Base-by-base conservation (phyloP, 1,140 invertebrate species). In the Drosophila truncata region DNA sequence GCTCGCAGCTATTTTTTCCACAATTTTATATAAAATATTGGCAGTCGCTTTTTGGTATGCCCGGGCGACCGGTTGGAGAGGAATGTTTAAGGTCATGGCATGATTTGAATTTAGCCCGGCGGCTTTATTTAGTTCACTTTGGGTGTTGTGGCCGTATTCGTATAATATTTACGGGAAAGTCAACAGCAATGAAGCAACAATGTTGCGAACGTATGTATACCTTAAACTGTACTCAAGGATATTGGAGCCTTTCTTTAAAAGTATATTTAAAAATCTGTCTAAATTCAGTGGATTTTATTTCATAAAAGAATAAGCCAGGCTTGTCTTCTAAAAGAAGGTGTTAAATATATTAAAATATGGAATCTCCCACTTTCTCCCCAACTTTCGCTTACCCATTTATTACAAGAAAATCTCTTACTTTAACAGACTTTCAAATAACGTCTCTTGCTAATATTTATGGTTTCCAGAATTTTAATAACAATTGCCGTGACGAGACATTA, bases 1-100 rank as follows among this genome's bases (percentile, higher is more conserved):
- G 80, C 80, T 73, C 27, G 25, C 44, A 78, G 80, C 79, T 82
- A 82, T 82, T 82, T 82, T 82, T 69, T 57, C 31, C 63, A 74
- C 74, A 82, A 82, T 81, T 82, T 73, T 78, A 73, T 82, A 54
- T 54, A 54, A 82, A 73, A 82, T 82, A 78, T 82, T 82, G 66
- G 78, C 80, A 69, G 79, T 82, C 42, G 76, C 67, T 67, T 62
- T 46, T 42, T 29, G 57, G 46, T 35, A 9, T 35, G 50, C 31
- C 8, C 31, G 31, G 50, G 31, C 50, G 31, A 35, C 50, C 31
- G 50, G 31, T 54, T 16, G 50, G 20, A 54, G 50, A 16, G 31
- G 50, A 54, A 54, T 54, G 44, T 50, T 57, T 29, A 50, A 46
- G 20, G 35, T 41, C 44, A 29, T 78, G 63, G 27, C 47, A 35